Base-by-base conservation (phyloP, 2,888 invertebrate genomes). In the Eugnorisma glareosa region DNA sequence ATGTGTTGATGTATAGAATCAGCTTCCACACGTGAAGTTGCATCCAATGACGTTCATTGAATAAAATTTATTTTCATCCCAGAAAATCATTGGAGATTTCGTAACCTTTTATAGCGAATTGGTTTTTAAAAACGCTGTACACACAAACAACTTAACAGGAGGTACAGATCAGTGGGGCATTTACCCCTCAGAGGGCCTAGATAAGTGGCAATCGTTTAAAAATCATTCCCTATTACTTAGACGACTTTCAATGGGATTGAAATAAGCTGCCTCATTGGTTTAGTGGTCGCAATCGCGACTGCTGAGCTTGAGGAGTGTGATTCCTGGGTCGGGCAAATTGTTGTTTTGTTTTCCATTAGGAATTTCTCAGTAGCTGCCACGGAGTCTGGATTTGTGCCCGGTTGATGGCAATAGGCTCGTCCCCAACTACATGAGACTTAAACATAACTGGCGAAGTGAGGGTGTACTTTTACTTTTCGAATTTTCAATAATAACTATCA, bases 1-100 rank as follows among this genome's bases (percentile, higher is more conserved):
- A n/a, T 43, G 37, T 81, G 79, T 51, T 51, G 13, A 13, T 11
- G 64, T 40, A 72, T 78, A 83, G 66, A 48, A 28, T 35, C 7
- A 57, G 5, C 45, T 48, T 35, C 0, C n/a, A 37, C 8, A 40
- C 51, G 74, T 57, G 54, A 71, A 79, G 54, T 43, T 31, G 83
- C 43, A 73, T 66, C 2, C 21, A 28, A 5, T 10, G 6, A 40
- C 15, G 3, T 61, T 67, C 15, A 70, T 54, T 73, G 7, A 28
- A 31, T n/a, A 45, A 13, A 24, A 35, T 35, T 45, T 59, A 31
- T 59, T 59, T 18, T 59, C 8, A 21, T 59, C 18, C 10, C 28
- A 28, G 69, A 15, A 69, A 48, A 40, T 4, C 37, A 11, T 28
- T 43, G n/a, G 4, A 67, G 71, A 24, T 28, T 24, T 51, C 24